Evolutionary conservation across 1,140 invertebrate genomes (phyloP).

Genomic region (Drosophila triauraria): DNA sequence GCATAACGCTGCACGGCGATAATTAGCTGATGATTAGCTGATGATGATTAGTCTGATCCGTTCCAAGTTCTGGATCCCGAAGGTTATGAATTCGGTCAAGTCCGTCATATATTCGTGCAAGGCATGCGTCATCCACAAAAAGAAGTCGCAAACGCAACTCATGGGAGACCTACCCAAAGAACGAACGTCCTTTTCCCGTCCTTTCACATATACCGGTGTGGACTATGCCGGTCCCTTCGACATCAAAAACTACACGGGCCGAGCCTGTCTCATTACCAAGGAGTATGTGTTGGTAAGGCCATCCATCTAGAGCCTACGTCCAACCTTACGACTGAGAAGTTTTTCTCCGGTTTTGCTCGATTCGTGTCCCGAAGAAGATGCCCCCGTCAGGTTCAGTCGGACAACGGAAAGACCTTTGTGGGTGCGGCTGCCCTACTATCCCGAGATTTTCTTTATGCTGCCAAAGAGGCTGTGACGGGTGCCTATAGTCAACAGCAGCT

Average conservation of each 20-base stretch:
- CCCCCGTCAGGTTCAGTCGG: neutral
- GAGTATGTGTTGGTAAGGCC: neutral
- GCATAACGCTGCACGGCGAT: too few species aligned
- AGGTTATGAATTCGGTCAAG: too few species aligned
- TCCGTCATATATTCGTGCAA: too few species aligned
- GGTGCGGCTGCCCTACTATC: neutral
- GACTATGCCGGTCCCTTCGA: neutral
- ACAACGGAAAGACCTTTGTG: neutral
- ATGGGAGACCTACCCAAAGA: too few species aligned
- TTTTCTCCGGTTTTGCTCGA: neutral
- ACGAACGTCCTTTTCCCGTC: too few species aligned
- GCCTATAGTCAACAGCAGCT: neutral
- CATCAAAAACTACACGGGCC: neutral
- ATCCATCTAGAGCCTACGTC: constrained; percentile 2
- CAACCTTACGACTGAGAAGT: neutral
- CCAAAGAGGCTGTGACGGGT: neutral
- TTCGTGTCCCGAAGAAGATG: constrained; percentile 2
- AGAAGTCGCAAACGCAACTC: too few species aligned
- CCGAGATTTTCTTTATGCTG: neutral
- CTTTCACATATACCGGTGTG: neutral
- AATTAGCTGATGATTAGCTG: too few species aligned
- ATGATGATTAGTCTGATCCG: too few species aligned
- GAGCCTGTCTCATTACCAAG: neutral
- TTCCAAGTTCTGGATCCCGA: too few species aligned
- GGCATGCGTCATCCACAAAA: too few species aligned